These are phyloP conservation scores for Phyllopteryx taeniolatus DNA, from an alignment of 2,113 vertebrate genomes.

Conservation along the genomic window DNA sequence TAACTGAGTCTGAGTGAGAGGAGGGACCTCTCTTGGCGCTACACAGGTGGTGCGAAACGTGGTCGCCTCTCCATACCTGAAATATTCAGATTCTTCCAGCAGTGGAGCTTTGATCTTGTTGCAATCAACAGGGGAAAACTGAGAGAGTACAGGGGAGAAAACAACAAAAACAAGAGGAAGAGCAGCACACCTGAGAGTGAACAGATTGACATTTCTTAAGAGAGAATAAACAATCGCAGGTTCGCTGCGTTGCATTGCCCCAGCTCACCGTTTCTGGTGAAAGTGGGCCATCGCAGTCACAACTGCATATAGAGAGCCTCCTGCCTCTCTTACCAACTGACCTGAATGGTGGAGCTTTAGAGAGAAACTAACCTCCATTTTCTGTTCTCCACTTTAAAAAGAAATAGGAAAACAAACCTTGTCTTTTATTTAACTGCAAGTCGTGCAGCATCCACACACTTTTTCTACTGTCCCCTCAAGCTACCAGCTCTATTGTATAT, in stretches of 20 bases:
- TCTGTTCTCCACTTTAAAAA: constrained; percentile 23
- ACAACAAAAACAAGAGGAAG: constrained; percentile 76
- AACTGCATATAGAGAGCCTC: constrained; percentile 36
- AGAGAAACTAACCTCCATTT: constrained; percentile 9
- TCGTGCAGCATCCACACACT: neutral
- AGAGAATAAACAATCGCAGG: constrained; percentile 79
- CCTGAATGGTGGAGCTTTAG: constrained; percentile 53
- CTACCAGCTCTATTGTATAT: neutral
- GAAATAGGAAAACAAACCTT: constrained; percentile 40
- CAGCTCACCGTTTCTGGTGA: constrained; percentile 50
- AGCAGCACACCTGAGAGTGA: constrained; percentile 75
- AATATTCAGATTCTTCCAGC: constrained; percentile 77
- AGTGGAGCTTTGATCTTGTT: constrained; percentile 74
- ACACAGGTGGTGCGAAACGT: constrained; percentile 74
- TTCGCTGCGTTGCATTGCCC: constrained; percentile 56
- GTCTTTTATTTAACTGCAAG: constrained; percentile 29
- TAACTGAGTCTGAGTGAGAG: constrained; percentile 65
- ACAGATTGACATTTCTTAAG: constrained; percentile 79
- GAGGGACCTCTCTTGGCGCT: constrained; percentile 64
- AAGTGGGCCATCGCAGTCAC: constrained; percentile 71
- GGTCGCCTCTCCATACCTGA: constrained; percentile 72
- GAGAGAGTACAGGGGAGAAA: constrained; percentile 54
- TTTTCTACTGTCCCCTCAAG: neutral
- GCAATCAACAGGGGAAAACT: constrained; percentile 69
- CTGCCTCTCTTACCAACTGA: constrained; percentile 49